Percentiles rank a stretch among this genome's conserved stretches.
Conservation (phyloP, 2,888 invertebrate genomes). For the Nephrotoma flavescens region DNA sequence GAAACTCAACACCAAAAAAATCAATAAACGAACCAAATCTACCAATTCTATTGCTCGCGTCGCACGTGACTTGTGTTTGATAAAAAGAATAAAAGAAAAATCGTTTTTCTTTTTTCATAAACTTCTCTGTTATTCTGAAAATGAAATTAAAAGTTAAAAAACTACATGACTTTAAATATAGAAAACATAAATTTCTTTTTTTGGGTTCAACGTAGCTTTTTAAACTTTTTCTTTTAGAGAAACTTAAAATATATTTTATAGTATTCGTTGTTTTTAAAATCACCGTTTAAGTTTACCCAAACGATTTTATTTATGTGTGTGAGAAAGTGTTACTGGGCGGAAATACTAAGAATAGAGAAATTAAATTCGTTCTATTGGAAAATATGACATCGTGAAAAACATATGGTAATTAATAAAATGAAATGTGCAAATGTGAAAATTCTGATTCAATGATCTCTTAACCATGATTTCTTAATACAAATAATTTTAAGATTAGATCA, state of each 20-base stretch:
- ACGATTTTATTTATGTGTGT: neutral
- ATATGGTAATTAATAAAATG: neutral
- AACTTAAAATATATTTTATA: neutral
- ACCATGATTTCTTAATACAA: no score
- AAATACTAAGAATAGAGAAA: neutral
- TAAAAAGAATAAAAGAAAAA: neutral
- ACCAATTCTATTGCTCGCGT: neutral
- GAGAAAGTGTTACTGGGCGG: neutral
- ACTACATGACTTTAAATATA: neutral
- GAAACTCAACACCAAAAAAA: neutral
- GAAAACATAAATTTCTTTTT: neutral
- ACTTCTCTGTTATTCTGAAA: neutral
- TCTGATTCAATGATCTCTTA: no score
- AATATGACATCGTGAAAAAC: neutral
- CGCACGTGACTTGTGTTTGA: neutral
- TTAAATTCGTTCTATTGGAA: neutral
- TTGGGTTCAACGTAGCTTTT: neutral
- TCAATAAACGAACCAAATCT: neutral
- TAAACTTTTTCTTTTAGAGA: neutral
- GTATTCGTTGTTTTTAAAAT: neutral
- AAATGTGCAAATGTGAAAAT: no score
- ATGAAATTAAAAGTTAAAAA: neutral
- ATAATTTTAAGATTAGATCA: no score
- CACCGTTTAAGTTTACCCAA: neutral
- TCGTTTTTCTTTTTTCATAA: neutral